Base-by-base conservation (phyloP, 2,888 invertebrate genomes). In the Xestobium rufovillosum region DNA sequence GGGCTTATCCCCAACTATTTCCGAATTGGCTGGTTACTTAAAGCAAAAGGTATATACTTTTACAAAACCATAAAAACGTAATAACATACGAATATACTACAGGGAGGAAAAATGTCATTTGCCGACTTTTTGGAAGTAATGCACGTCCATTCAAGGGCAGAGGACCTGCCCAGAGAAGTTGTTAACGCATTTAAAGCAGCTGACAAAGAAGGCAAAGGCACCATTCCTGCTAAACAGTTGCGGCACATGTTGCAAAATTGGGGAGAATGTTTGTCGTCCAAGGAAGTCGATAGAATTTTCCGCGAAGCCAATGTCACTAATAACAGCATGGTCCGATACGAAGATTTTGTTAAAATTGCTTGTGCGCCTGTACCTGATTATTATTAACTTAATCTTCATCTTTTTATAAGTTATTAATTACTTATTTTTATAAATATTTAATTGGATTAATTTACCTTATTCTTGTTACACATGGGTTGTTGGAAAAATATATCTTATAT, bases 91-190 rank as follows among this genome's bases (percentile, higher is more conserved):
- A 27, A 27, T n/a, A n/a, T 16, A 16, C 55, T 57, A 38, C 59
- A 74, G 74, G 85, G 82, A 48, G 90, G 91, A 0, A 88, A 87
- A 67, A 88, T 92, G 85, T 83, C 85, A 0, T 96, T 96, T 64
- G 91, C 95, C 0, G 92, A 94, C 56, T 95, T 96, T 58, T 65
- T 96, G 30, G 92, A 95, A 59, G 87, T 94, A 1, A 90, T 95
- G 88, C 91, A 95, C 60, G 78, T 85, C 36, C 94, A 95, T 61
- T 87, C 83, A 15, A 72, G 78, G 19, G 82, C 83, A 3, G 91
- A 92, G 59, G 82, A 88, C 54, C 67, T 88, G 9, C 85, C 88
- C 0, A 76, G 75, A 52, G 89, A 91, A 70, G 82, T 89, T 40
- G 80, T 91, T 32, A 84, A 86, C 33, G 95, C 94, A 0, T 95